Base-by-base conservation (phyloP, 2,888 invertebrate genomes). In the Acleris emargana region DNA sequence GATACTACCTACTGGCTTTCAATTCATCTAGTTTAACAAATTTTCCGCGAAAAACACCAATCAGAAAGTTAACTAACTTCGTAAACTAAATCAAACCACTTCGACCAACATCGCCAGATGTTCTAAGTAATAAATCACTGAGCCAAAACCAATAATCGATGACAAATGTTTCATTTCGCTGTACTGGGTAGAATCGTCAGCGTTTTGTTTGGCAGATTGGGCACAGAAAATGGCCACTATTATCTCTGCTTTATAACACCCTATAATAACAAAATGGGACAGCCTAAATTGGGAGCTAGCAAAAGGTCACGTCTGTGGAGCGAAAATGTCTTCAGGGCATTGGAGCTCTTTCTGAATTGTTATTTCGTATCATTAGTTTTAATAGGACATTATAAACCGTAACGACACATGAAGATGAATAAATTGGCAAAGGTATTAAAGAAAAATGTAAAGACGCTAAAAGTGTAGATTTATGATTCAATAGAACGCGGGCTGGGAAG, bases 111-210 rank as follows among this genome's bases (percentile, higher is more conserved):
- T 60, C 57, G 38, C 61, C 66, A 61, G 57, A 61, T 61, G 66
- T 13, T 66, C 45, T 28, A 42, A 58, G 58, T 53, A 61, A 61
- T 61, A 61, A 66, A 66, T 66, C 55, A 61, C 38, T n/a, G 28
- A 51, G 51, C 50, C 25, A 66, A 66, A 66, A 57, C 60, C 61
- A 66, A 66, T 66, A 66, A 66, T 57, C 66, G 66, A 55, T 38
- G 51, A 61, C 60, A 57, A 66, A 66, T 66, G 66, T 47, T 66
- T 52, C 55, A 51, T 66, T 66, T 32, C 51, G 45, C 60, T 51
- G 55, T 60, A 43, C 17, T 51, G 16, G 51, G 17, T 20, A 47
- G 20, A 60, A 28, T 32, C 52, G 58, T 58, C 53, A 25, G 50
- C 51, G 45, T 61, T 57, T 66, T 61, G 66, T 66, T 43, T 60